Percentiles rank a stretch among this genome's conserved stretches.
Conservation (phyloP, 2,888 invertebrate genomes). For the Eupithecia abbreviata region DNA sequence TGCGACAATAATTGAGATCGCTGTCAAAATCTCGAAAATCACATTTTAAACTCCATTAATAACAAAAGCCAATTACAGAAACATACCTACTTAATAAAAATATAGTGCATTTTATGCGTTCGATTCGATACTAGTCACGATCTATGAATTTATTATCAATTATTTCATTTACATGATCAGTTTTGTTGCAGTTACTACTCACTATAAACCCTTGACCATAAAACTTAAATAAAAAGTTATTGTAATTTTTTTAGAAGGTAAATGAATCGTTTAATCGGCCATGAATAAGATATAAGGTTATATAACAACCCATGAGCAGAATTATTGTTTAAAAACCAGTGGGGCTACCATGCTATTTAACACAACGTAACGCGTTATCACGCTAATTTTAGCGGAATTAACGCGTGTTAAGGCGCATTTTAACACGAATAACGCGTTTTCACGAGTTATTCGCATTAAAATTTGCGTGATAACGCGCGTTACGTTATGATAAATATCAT, state of each 20-base stretch:
- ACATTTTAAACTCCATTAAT: background rate
- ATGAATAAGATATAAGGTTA: background rate
- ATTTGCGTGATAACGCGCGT: too few species aligned
- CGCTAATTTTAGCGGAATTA: too few species aligned
- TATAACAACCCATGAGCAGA: background rate
- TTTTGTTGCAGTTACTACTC: background rate
- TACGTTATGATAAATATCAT: too few species aligned
- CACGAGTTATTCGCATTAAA: too few species aligned
- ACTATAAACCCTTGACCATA: background rate
- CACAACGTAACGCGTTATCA: too few species aligned
- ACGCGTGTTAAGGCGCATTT: too few species aligned
- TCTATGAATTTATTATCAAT: background rate
- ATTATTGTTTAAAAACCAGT: too few species aligned
- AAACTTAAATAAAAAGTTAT: background rate
- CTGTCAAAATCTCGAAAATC: background rate
- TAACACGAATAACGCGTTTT: too few species aligned
- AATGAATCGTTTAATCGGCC: background rate
- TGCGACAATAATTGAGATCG: constrained; percentile 6
- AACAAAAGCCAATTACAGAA: constrained; percentile 22
- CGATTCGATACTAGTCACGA: background rate
- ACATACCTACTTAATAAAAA: background rate
- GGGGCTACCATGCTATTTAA: too few species aligned
- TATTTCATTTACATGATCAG: background rate
- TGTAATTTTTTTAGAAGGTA: background rate
- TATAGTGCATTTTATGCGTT: constrained; percentile 27